A percentile compares a stretch with the other conserved stretches of the same genome.
Conservation (phyloP, 2,797 vertebrate species). For the Falco novaeseelandiae region DNA sequence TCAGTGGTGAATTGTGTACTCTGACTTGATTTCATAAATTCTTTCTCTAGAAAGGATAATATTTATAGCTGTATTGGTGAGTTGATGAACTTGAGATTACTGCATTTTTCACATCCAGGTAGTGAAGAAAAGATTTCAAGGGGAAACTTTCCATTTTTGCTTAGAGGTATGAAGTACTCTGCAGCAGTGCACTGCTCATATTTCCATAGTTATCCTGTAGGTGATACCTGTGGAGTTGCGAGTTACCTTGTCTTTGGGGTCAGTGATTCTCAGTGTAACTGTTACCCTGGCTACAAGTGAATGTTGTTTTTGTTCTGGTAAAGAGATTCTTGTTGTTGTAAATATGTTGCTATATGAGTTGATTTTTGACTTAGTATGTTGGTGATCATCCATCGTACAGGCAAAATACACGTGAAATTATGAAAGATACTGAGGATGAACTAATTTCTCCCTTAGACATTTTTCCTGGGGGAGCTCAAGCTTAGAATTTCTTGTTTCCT, state of each 20-base stretch:
- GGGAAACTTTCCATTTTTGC: background rate
- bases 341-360: background rate
- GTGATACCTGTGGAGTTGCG: background rate
- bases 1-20: background rate
- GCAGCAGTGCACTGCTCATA: background rate
- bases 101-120: background rate
- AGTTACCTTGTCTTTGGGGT: background rate
- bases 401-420: background rate
- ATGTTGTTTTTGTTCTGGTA: background rate
- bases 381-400: background rate
- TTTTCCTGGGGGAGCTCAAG: accelerated
- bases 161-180: background rate
- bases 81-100: background rate
- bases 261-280: background rate
- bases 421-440: background rate
- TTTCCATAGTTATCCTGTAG: background rate
- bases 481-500: background rate
- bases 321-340: background rate
- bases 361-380: background rate
- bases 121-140: background rate
- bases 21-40: background rate
- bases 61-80: background rate
- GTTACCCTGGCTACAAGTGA: background rate
- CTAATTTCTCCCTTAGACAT: background rate
- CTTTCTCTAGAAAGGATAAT: background rate